phyloP scores from a whole-genome alignment of 92 coral and sea anemone genomes.

The Epizoanthus scotinus region DNA sequence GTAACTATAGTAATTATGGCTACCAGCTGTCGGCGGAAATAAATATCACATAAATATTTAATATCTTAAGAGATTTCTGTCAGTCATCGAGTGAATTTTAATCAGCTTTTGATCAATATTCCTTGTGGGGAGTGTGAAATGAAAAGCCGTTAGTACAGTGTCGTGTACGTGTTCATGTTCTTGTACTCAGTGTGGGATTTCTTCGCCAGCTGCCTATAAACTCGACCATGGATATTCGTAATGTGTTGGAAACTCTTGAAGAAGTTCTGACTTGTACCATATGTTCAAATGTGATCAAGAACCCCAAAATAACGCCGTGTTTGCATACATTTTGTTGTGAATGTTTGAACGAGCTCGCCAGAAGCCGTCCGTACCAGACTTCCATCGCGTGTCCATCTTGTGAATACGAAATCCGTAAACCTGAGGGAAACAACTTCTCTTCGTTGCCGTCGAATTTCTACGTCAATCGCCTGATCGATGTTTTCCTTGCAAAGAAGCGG shows the following conservation, averaged over 20 bases:
- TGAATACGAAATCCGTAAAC: constrained; percentile 77
- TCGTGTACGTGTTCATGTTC: background rate
- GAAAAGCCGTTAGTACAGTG: background rate
- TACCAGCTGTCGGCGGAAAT: constrained; percentile 30
- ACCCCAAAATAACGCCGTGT: constrained; percentile 90
- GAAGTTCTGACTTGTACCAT: constrained; percentile 70
- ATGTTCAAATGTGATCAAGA: constrained; percentile 77
- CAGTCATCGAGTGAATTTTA: constrained; percentile 46
- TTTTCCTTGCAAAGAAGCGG: constrained; percentile 76
- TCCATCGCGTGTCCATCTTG: constrained; percentile 79
- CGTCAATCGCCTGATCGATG: constrained; percentile 72
- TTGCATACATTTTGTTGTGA: constrained; percentile 88
- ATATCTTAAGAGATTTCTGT: constrained; percentile 57
- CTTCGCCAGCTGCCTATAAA: constrained; percentile 1
- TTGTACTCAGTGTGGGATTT: background rate
- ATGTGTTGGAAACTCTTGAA: constrained; percentile 73
- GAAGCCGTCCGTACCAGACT: constrained; percentile 83
- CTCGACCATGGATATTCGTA: constrained; percentile 68
- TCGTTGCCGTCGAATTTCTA: constrained; percentile 76
- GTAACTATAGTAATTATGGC: constrained; percentile 33
- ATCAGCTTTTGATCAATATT: constrained; percentile 38
- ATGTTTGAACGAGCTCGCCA: constrained; percentile 76
- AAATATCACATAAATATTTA: constrained; percentile 57
- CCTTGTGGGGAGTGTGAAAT: constrained; percentile 11
- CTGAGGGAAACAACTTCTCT: constrained; percentile 78